phyloP scores from a whole-genome alignment of 2,797 vertebrate species.

The Esox lucius region DNA sequence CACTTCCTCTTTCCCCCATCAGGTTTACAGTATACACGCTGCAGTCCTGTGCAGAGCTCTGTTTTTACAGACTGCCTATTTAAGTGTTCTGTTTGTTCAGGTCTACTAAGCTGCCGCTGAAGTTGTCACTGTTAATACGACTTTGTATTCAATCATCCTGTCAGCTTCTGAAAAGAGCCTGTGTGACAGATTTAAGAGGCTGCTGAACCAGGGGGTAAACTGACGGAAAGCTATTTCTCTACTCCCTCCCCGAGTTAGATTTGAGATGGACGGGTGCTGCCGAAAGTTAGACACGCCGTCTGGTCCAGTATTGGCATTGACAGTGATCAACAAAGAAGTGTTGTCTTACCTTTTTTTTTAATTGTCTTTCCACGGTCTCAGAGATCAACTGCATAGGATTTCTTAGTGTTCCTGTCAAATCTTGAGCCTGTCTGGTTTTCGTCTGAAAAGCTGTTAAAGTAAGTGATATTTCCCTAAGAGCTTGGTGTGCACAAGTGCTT shows the following conservation, averaged over 20 bases:
- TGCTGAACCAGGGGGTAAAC: constrained; percentile 73
- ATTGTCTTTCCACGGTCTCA: constrained; percentile 70
- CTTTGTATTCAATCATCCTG: constrained; percentile 79
- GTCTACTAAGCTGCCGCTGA: constrained; percentile 67
- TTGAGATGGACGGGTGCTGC: constrained; percentile 66
- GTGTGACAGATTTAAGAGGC: constrained; percentile 78
- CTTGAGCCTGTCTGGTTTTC: constrained; percentile 51
- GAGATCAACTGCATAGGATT: constrained; percentile 71
- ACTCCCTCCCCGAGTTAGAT: constrained; percentile 55
- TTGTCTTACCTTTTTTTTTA: constrained; percentile 67
- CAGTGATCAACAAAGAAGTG: constrained; percentile 83
- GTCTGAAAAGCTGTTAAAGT: constrained; percentile 67
- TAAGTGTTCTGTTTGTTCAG: constrained; percentile 63
- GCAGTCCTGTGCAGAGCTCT: constrained; percentile 41
- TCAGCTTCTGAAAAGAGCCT: constrained; percentile 71
- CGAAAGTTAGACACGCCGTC: constrained; percentile 73
- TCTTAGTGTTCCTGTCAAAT: constrained; percentile 60
- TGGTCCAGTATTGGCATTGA: constrained; percentile 77
- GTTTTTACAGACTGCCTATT: constrained; percentile 50
- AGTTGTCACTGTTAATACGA: constrained; percentile 75
- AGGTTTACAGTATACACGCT: neutral
- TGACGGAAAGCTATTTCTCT: constrained; percentile 63
- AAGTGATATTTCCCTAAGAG: constrained; percentile 82
- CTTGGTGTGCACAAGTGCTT: constrained; percentile 71
- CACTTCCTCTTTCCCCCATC: constrained; percentile 24